Conservation (phyloP, 2,797 vertebrate genomes). For the Petrocephalus sullivani region DNA sequence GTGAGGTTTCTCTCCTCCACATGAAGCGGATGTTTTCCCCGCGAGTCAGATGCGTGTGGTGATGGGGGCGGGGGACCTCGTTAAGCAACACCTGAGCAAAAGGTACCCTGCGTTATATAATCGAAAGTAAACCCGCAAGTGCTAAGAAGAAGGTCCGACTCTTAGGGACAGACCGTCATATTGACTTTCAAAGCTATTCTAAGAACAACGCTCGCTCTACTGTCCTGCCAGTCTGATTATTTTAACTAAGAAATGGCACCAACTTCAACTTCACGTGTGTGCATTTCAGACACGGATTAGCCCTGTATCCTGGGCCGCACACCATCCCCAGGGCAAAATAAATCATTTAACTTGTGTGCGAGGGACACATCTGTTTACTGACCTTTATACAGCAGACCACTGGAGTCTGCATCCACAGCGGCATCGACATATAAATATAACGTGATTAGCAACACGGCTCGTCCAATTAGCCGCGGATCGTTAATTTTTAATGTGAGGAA, state of each 20-base stretch:
- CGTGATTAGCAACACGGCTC: slow-evolving; percentile 31
- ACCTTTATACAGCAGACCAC: slow-evolving; percentile 35
- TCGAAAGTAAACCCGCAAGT: not conserved
- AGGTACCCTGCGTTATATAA: not conserved
- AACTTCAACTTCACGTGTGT: not conserved
- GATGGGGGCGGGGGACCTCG: not conserved
- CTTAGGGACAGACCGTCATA: not conserved
- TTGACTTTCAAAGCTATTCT: not conserved
- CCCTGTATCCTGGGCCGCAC: not conserved
- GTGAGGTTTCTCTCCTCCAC: not conserved
- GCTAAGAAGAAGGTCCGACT: not conserved
- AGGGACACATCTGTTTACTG: slow-evolving; percentile 34
- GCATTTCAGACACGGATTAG: not conserved
- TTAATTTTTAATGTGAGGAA: slow-evolving; percentile 39
- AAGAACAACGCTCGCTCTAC: not conserved
- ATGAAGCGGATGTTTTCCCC: not conserved
- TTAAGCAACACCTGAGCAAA: not conserved
- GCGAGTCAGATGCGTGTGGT: not conserved
- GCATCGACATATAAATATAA: slow-evolving; percentile 28
- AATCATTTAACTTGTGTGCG: slow-evolving; percentile 30
- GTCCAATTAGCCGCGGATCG: slow-evolving; percentile 40
- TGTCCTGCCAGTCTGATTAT: not conserved
- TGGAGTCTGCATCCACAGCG: slow-evolving; percentile 20
- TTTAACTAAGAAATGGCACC: not conserved
- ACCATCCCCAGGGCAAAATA: slow-evolving; percentile 18